Base-by-base conservation (phyloP, 2,797 vertebrate species). In the Ateles fusciceps region DNA sequence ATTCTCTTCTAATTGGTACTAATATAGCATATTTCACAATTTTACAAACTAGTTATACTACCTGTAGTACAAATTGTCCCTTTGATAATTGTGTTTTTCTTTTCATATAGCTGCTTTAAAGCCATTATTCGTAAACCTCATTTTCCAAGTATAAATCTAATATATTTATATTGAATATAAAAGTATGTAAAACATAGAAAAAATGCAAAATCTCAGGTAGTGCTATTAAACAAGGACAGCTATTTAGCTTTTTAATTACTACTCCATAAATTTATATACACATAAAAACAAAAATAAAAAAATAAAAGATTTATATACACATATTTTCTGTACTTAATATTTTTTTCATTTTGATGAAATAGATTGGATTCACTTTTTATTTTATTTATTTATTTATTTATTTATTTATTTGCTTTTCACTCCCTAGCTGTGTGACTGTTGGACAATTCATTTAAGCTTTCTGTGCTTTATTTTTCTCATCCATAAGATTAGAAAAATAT, bases 21-120 rank as follows among this genome's bases (percentile, higher is more conserved):
- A 86, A 93, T 36, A 52, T 33, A 92, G 24, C 30, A 96, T 79
- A 86, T 24, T 55, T 75, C 48, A 72, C 76, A 84, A 89, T 59
- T 76, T 36, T 96, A n/a, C 85, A 95, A 97, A 97, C 71, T 89
- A 26, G 68, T 72, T 97, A 83, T n/a, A 50, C 2, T 14, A 96
- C 2, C 0, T 89, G 42, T 96, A 95, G n/a, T 76, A 84, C 8
- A 91, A 24, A 74, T 97, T 1, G 78, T 91, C 81, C 52, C 57
- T 33, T 85, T 93, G 44, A 91, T 71, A 91, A 39, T 42, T 94
- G 48, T 36, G 21, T 8, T 50, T 55, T 89, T 50, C 42, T 74
- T 81, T 71, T 83, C 42, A 28, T 85, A 61, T 74, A 68, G 7
- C 36, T 91, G 2, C 86, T 22, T 83, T 14, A 86, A 0, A 95